Base-by-base conservation (phyloP, 2,888 invertebrate genomes). In the Desoria tigrina region DNA sequence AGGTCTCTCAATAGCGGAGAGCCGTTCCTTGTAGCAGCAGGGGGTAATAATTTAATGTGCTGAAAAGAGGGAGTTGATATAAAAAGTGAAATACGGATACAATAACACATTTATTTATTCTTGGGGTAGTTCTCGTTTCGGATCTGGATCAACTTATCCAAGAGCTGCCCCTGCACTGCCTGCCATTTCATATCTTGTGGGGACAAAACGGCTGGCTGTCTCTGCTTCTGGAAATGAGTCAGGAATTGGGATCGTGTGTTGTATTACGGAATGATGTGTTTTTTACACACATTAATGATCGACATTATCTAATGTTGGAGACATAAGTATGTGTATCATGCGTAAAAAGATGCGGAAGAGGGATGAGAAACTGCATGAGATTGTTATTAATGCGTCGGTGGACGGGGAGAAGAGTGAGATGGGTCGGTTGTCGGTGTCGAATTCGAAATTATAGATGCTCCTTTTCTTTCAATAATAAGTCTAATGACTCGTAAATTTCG, bases 31-130 rank as follows among this genome's bases (percentile, higher is more conserved):
- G n/a, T n/a, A n/a, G n/a, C n/a, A 45, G 45, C 58, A 58, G 58
- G 58, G 58, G 58, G 58, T 28, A 58, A 42, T 24, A 49, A 58
- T 58, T 58, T 58, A 45, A 58, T 58, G 58, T 58, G 45, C 24
- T 58, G 58, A 51, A 51, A 51, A 51, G 57, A 39, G 42, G 57
- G 39, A 57, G 57, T 57, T 57, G 55, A 16, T 24, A 26, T 55
- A 57, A 57, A 57, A 57, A 57, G n/a, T 21, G 21, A 24, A 55
- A 24, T 32, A 32, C 32, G 32, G 32, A 32, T 32, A 32, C 32
- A 32, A 32, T 32, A 32, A 32, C 32, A 32, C 32, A 32, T 32
- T 32, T 32, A 32, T 32, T 32, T 32, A 32, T 32, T 32, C 32
- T 32, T 32, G 32, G 32, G 32, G 32, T 32, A 32, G 32, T 32